Conservation (phyloP, 2,888 invertebrate genomes). For the Clusia tigrina region DNA sequence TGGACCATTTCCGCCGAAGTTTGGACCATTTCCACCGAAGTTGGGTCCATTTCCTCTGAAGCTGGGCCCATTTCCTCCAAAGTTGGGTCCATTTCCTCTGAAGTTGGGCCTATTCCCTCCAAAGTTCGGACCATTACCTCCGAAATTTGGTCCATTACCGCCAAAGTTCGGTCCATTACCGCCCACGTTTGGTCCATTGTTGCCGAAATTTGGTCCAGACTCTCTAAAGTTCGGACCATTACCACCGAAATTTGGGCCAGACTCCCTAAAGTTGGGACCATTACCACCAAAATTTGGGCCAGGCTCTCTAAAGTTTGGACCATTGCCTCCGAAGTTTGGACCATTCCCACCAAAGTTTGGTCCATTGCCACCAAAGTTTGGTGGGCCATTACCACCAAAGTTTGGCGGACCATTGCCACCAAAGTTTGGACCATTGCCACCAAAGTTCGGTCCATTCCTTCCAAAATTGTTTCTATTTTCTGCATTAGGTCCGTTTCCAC, state of each 20-base stretch:
- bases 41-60: conserved; percentile 33
- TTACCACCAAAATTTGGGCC: conserved; percentile 35
- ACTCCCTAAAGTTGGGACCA: conserved; percentile 34
- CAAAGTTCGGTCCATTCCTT: conserved; percentile 33
- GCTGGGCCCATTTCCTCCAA: conserved; percentile 31
- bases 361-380: conserved; percentile 24
- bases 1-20: conserved; percentile 27
- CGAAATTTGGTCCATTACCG: conserved; percentile 10
- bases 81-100: conserved; percentile 29
- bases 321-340: neutral
- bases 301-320: too few species aligned
- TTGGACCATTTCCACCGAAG: conserved; percentile 31
- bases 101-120: conserved; percentile 17
- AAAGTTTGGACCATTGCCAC: conserved; percentile 30
- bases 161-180: conserved; percentile 25
- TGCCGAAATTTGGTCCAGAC: conserved; percentile 17
- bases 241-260: conserved; percentile 18
- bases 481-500: too few species aligned
- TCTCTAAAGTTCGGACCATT: conserved; percentile 8
- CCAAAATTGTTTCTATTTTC: conserved; percentile 32
- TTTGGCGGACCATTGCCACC: conserved; percentile 31
- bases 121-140: conserved; percentile 16
- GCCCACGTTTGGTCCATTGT: conserved; percentile 25
- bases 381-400: conserved; percentile 35
- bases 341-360: conserved; percentile 21